These are phyloP conservation scores for Vombatus ursinus DNA, from an alignment of 2,113 vertebrate species.

Conservation along the genomic window DNA sequence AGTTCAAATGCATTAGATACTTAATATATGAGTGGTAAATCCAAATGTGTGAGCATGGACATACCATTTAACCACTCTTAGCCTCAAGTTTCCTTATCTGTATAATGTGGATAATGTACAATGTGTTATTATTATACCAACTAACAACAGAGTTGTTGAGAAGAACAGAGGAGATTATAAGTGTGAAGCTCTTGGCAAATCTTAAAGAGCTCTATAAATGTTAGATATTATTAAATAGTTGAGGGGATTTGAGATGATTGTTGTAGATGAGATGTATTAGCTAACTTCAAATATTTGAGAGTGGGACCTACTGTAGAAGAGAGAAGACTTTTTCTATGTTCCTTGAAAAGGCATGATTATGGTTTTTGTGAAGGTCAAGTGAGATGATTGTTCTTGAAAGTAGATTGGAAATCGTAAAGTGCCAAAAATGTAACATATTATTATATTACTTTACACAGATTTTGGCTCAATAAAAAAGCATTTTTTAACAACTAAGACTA, in stretches of 20 bases:
- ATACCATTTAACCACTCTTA: background rate
- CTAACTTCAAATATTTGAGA: background rate
- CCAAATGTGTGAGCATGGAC: background rate
- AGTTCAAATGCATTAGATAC: background rate
- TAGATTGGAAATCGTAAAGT: background rate
- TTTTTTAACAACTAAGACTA: background rate
- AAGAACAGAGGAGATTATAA: background rate
- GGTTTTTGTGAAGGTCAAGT: no score
- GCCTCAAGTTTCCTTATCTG: background rate
- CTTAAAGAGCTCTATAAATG: background rate
- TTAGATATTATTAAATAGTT: background rate
- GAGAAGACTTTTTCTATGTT: background rate
- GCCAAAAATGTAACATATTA: no score
- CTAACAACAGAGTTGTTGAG: background rate
- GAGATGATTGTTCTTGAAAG: background rate
- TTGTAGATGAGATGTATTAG: background rate
- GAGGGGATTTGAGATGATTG: background rate
- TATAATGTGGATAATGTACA: background rate
- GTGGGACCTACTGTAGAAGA: background rate
- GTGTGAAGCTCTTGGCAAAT: background rate
- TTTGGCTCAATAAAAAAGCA: no score
- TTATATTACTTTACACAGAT: no score
- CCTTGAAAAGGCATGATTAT: no score
- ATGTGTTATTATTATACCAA: background rate
- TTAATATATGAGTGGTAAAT: background rate